Evolutionary conservation across 2,113 vertebrate species (phyloP), one percentile per base, ranked within the genome.

Genomic region (Odobenus rosmarus): DNA sequence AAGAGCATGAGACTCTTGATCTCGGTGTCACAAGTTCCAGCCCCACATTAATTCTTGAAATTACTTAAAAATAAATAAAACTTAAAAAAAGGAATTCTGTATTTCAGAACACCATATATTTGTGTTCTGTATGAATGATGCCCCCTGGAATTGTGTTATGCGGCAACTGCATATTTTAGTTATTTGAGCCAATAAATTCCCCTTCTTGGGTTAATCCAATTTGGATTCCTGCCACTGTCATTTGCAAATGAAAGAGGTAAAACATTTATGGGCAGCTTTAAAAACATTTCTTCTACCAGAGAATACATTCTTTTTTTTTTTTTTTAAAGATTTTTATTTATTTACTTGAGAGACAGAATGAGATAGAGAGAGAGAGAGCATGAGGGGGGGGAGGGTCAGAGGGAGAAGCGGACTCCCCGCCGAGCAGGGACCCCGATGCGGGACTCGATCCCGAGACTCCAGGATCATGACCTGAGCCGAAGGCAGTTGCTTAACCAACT

Each of bases 171-270:
- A 15, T 8, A 13, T 69, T 51, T 39, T 82, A 97, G 51, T 76
- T 88, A 74, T 49, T 69, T 87, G 33, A 81, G 67, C 23, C 31
- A 42, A 53, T 57, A 76, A 61, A 33, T 79, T 81, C 16, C 1
- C 3, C 42, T 79, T 88, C 33, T 96, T 51, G 33, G 8, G 83
- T 87, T 39, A 90, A 81, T 72, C 5, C 26, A 79, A 18, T 33
- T 71, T 55, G 55, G 71, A 31, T 39, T 82, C 4, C 26, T 88
- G 7, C 6, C 46, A 83, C 31, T 95, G 42, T 46, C 33, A 81
- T 42, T 96, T 88, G 9, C 0, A 84, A 84, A 79, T 57, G 23
- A 92, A 96, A 93, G 36, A 91, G 64, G 36, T 79, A 90, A 69
- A 67, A 13, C 0, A 23, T 74, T 71, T 62, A 39, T 19, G 55